Base-by-base conservation (phyloP, 1,140 invertebrate species). In the Choristoneura fumiferana region DNA sequence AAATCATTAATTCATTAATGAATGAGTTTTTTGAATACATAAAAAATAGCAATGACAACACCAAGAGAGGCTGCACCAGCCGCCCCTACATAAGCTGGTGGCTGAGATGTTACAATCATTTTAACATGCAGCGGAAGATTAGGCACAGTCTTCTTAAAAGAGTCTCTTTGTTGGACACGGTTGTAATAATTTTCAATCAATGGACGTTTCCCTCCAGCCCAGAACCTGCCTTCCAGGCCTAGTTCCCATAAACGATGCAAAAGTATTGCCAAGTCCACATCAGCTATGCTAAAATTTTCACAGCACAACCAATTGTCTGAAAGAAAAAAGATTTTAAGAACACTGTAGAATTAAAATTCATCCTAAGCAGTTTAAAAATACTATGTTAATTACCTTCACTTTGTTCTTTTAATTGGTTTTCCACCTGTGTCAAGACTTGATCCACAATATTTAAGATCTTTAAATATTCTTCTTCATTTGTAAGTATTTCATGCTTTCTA, bases 181-280 rank as follows among this genome's bases (percentile, higher is more conserved):
- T 91, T 71, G 69, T 92, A 95, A 76, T 95, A 96, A 13, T 90
- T 87, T 65, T 92, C 91, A 37, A 95, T 76, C 57, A 91, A 69
- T 4, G 93, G 93, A 18, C 93, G 81, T 75, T 93, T 94, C 1
- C 91, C 92, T 63, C 87, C 86, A 13, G 85, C 37, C 93, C 94
- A 95, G 74, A 92, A 95, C 62, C 92, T 89, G 58, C 90, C 87
- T 69, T 93, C 92, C 40, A 95, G 89, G 6, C 95, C 95, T 36
- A 96, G 81, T 60, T 92, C 89, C 78, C 92, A 91, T 4, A 96
- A 77, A 17, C 95, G 91, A 74, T 94, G 91, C 35, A 96, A 78
- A 10, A 96, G 81, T n/a, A 95, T 84, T 12, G 93, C 91, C 49
- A 96, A 84, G 61, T 90, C 92, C 12, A 96, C 92, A 85, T 96